phyloP scores from a whole-genome alignment of 2,797 vertebrate species.

The Xiphorhynchus erythropygius region DNA sequence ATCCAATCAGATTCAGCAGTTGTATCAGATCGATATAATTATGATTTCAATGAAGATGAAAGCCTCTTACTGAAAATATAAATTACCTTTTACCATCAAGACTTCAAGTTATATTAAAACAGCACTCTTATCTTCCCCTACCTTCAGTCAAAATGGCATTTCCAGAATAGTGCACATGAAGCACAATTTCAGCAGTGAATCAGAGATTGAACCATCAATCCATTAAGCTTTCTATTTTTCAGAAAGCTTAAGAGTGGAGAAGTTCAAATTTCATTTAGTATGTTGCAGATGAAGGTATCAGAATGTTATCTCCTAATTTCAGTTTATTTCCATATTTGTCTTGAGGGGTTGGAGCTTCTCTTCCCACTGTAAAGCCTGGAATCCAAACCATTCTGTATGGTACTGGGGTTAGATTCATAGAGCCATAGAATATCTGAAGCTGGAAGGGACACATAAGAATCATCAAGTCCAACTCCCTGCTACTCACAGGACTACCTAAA shows the following conservation, averaged over 20 bases:
- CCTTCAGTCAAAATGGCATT: neutral
- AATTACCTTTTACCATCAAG: constrained; percentile 4
- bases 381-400: neutral
- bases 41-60: neutral
- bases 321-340: neutral
- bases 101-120: constrained; percentile 11
- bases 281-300: neutral
- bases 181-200: neutral
- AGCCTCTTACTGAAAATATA: constrained; percentile 26
- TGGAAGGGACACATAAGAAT: neutral
- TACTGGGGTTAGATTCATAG: neutral
- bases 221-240: neutral
- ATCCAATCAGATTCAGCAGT: neutral
- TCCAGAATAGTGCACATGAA: neutral
- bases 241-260: neutral
- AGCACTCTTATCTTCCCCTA: neutral
- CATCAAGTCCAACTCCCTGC: neutral
- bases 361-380: neutral
- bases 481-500: neutral
- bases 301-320: neutral
- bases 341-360: neutral
- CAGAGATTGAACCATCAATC: neutral
- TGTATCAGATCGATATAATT: neutral
- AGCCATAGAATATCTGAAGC: neutral
- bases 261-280: neutral